phyloP scores from a whole-genome alignment of 1,140 invertebrate genomes.

The Brachionus sp. region DNA sequence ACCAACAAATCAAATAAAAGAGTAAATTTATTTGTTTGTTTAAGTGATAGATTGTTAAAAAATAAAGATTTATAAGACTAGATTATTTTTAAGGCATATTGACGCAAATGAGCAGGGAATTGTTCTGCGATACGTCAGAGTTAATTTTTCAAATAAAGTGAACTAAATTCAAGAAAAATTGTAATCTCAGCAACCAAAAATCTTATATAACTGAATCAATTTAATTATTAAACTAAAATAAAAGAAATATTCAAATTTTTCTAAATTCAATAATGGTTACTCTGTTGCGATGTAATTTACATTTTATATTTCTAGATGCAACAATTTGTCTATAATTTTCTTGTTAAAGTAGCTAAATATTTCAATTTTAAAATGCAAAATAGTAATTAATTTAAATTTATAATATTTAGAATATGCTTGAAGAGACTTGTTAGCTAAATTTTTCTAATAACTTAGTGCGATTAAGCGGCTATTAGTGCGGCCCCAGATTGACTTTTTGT shows the following conservation, averaged over 20 bases:
- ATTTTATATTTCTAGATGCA: background rate
- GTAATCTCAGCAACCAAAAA: background rate
- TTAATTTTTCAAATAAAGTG: background rate
- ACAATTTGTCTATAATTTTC: background rate
- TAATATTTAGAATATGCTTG: background rate
- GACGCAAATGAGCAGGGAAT: background rate
- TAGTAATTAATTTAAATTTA: conserved; percentile 13
- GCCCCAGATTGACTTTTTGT: background rate
- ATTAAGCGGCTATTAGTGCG: background rate
- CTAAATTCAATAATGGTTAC: background rate
- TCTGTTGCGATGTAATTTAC: background rate
- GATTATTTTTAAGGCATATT: background rate
- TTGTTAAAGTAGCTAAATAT: background rate
- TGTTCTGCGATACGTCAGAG: background rate
- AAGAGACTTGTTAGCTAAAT: background rate
- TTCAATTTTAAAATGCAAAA: background rate
- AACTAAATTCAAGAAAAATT: background rate
- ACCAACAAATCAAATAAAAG: too few relatives aligned
- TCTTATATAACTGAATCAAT: background rate
- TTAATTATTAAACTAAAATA: background rate
- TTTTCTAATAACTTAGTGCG: background rate
- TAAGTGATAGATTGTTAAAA: background rate
- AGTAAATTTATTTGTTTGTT: background rate
- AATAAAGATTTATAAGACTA: background rate
- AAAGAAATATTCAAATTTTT: conserved; percentile 6